phyloP scores from a whole-genome alignment of 2,113 vertebrate genomes.

The Larimichthys crocea region DNA sequence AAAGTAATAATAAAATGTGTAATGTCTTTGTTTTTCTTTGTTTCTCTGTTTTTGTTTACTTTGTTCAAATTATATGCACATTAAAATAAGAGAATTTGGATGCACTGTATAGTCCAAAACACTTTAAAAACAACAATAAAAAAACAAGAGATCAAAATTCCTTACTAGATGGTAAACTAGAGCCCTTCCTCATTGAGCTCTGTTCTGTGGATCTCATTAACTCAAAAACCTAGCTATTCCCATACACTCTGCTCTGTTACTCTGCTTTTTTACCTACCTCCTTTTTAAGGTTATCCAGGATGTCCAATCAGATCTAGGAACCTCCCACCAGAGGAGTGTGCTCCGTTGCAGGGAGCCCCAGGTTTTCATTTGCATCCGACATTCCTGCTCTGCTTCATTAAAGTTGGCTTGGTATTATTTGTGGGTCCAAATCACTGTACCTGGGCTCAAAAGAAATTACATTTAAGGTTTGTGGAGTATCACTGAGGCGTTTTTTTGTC shows the following conservation, averaged over 20 bases:
- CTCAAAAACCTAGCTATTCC: not conserved
- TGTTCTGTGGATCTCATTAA: constrained; percentile 7
- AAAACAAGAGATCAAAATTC: not conserved
- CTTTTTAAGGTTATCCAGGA: constrained; percentile 20
- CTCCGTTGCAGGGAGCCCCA: constrained; percentile 1
- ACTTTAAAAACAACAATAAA: too few species aligned
- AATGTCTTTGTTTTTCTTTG: not conserved
- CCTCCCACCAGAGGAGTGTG: constrained; percentile 58
- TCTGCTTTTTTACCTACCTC: constrained; percentile 17
- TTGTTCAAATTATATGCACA: not conserved
- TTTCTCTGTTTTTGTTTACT: not conserved
- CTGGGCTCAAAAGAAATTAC: constrained; percentile 6
- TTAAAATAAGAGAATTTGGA: not conserved
- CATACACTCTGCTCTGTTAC: not conserved
- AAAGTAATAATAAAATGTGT: not conserved
- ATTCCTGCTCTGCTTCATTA: constrained; percentile 43
- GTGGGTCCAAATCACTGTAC: not conserved
- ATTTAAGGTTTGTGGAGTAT: constrained; percentile 32
- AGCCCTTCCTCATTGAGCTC: not conserved
- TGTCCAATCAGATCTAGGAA: constrained; percentile 50
- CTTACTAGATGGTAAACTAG: not conserved
- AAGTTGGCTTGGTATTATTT: constrained; percentile 31
- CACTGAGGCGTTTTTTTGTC: constrained; percentile 25
- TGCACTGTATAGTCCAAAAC: not conserved
- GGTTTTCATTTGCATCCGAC: constrained; percentile 51